Evolutionary conservation across 2,113 vertebrate genomes (phyloP), one percentile per base, ranked within the genome.

Genomic region (Collichthys lucidus): DNA sequence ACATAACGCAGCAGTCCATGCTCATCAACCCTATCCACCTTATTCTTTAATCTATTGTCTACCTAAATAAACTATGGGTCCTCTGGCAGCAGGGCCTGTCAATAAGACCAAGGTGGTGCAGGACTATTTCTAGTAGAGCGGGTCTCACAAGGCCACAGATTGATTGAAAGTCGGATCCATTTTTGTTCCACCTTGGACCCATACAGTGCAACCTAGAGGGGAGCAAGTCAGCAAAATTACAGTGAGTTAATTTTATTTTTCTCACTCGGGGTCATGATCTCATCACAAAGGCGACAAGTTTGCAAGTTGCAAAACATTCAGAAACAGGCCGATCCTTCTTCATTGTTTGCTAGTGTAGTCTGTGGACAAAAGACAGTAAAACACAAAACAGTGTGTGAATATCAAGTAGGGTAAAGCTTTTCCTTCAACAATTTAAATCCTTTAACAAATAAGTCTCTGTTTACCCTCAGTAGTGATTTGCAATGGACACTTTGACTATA

Each of bases 1-100:
- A 76, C 73, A 73, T 63, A 82, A 82, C 65, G 66, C 79, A 86
- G 15, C 49, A 88, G 82, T 88, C 85, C 72, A 82, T 88, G 74
- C 52, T 85, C 81, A 83, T 80, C 83, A 82, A 74, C 64, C 59
- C 55, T 35, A 8, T 35, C 63, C 56, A 72, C 72, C 74, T 82
- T 74, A 64, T 62, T 67, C 20, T 75, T 60, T 75, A 69, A 84
- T 85, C 76, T 81, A 74, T 85, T 83, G 50, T 77, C 47, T 47
- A 12, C 63, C 61, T 74, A 77, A 84, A 84, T 67, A 80, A 80
- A 74, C 57, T 9, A 19, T 31, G 31, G 77, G 69, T 74, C 78
- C 31, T 77, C 64, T 75, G 56, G 77, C 78, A 75, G 40, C 61
- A 24, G 29, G 12, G 47, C n/a, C 20, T 50, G 79, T 84, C 87